phyloP scores from a whole-genome alignment of 1,140 invertebrate genomes.

The Drosophila erecta region DNA sequence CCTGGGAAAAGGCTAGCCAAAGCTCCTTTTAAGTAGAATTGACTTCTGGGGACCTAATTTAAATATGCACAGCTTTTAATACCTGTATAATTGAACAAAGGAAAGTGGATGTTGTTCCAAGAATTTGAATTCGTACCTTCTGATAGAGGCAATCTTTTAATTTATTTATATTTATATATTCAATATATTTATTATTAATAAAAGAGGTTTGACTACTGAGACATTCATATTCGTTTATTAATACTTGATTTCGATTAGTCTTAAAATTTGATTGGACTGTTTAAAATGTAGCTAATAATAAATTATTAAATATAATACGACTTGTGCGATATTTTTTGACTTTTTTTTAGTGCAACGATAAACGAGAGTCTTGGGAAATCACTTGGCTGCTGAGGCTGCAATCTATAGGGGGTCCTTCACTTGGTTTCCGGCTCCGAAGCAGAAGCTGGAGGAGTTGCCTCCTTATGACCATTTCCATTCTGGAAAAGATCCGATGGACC shows the following conservation, averaged over 20 bases:
- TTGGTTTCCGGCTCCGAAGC: slow-evolving; percentile 35
- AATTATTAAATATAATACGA: slow-evolving; percentile 52
- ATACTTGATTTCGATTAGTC: slow-evolving; percentile 47
- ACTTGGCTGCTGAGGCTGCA: slow-evolving; percentile 51
- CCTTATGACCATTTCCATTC: slow-evolving; percentile 54
- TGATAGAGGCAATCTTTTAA: neutral
- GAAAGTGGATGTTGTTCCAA: slow-evolving; percentile 1
- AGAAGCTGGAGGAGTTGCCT: slow-evolving; percentile 65
- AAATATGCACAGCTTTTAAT: slow-evolving; percentile 20
- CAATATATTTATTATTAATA: neutral
- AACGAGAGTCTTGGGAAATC: slow-evolving; percentile 73
- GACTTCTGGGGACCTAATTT: slow-evolving; percentile 20
- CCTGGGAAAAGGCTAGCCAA: slow-evolving; percentile 1
- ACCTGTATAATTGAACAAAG: slow-evolving; percentile 13
- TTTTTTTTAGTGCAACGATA: slow-evolving; percentile 58
- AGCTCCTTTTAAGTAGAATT: slow-evolving; percentile 27
- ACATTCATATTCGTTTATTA: slow-evolving; percentile 63
- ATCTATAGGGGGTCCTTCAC: slow-evolving; percentile 29
- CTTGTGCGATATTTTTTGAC: slow-evolving; percentile 51
- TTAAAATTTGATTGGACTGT: slow-evolving; percentile 46
- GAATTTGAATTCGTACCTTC: neutral
- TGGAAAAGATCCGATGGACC: slow-evolving; percentile 76
- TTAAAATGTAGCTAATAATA: slow-evolving; percentile 42
- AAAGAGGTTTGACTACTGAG: neutral
- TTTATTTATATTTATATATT: no score